Base-by-base conservation (phyloP, 53 echinoderm and acorn worm genomes). In the Mesocentrotus franciscanus region DNA sequence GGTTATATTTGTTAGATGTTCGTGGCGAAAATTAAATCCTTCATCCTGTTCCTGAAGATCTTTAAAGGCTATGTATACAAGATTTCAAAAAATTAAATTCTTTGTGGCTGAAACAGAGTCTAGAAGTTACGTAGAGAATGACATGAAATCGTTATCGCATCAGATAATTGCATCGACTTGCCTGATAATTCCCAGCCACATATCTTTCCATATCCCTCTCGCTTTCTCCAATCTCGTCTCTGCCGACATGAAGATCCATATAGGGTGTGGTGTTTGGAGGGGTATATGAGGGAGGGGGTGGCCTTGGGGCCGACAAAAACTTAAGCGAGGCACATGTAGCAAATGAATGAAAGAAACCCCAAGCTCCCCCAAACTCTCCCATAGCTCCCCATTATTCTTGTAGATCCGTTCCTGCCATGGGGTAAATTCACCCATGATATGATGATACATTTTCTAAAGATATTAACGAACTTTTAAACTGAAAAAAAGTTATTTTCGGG, bases 131-230 rank as follows among this genome's bases (percentile, higher is more conserved):
- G 92, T 30, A 33, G 36, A 90, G 92, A 92, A 70, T 35, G 92
- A 92, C 92, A 92, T 14, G 92, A 92, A 92, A 92, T 92, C 92
- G 92, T 92, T 92, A 92, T 68, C 71, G 42, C 92, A 68, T 92
- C 92, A 92, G 92, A 92, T 92, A 92, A 92, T 92, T 92, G 70
- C 39, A 92, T 92, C 92, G 92, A 92, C 92, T 92, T 33, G 92
- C 90, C 90, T 18, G 64, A 62, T 92, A 92, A 92, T 66, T 92
- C 92, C 29, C 71, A 39, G 68, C 70, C 60, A 26, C 49, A 58
- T 90, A 58, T 90, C 57, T 90, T 8, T 90, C 90, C 29, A 27
- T 90, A 58, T 90, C 59, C 22, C n/a, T 59, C 90, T 90, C 60
- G 58, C 30, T 90, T 58, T 90, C 60, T 26, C 60, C 30, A 30